Percentiles rank a stretch among this genome's conserved stretches.
Evolutionary conservation across 2,797 vertebrate genomes (phyloP).

Genomic region (Oreochromis mossambicus): DNA sequence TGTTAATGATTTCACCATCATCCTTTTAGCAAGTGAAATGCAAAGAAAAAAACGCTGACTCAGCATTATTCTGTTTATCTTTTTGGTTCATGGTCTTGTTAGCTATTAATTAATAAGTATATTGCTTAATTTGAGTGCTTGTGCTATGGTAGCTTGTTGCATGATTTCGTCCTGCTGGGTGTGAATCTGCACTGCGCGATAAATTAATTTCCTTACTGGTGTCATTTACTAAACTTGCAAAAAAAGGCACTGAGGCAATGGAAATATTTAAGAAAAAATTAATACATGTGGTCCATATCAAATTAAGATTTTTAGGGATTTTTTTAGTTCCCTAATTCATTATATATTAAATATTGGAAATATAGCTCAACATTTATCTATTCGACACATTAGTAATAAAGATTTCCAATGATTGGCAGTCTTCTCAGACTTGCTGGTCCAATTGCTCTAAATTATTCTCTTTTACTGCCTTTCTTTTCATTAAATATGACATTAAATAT

Average conservation of each 20-base stretch:
- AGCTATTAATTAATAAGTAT: background rate
- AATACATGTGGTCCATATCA: background rate
- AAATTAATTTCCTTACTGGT: slow-evolving; percentile 9
- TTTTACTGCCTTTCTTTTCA: slow-evolving; percentile 2
- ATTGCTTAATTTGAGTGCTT: background rate
- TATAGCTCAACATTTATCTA: background rate
- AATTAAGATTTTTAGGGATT: background rate
- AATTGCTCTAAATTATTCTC: background rate
- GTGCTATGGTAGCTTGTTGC: background rate
- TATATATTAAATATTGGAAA: background rate
- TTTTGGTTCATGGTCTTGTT: background rate
- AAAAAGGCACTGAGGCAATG: background rate
- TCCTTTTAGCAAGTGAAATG: slow-evolving; percentile 52
- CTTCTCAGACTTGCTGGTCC: background rate
- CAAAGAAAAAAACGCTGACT: slow-evolving; percentile 41
- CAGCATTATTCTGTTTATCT: slow-evolving; percentile 9
- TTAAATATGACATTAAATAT: background rate
- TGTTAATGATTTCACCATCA: slow-evolving; percentile 68
- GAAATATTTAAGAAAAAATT: background rate
- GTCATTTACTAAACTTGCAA: background rate
- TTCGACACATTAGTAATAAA: background rate
- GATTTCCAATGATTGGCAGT: slow-evolving; percentile 11
- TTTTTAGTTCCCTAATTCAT: background rate
- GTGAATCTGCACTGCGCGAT: slow-evolving; percentile 35
- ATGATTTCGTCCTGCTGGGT: background rate